Percentiles rank a stretch among this genome's conserved stretches.
phyloP scores from a whole-genome alignment of 2,888 invertebrate species.

The Chalcosyrphus nemorum region DNA sequence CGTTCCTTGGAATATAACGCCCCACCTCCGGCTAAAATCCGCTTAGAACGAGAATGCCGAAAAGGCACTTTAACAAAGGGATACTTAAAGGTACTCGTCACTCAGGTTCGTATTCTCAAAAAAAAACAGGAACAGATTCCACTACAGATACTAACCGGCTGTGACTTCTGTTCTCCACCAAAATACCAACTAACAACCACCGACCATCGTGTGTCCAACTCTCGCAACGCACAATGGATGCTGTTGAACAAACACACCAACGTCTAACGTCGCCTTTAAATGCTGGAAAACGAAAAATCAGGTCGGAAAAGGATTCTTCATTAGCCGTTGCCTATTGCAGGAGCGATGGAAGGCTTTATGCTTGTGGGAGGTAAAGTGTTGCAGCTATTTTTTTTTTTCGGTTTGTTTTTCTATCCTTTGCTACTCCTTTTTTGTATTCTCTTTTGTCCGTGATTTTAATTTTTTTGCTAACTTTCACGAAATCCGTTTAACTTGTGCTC shows the following conservation, averaged over 20 bases:
- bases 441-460: slow-evolving; percentile 21
- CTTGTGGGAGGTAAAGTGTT: slow-evolving; percentile 76
- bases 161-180: neutral
- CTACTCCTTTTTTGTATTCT: slow-evolving; percentile 14
- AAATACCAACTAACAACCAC: neutral
- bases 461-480: slow-evolving; percentile 52
- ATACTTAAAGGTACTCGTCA: slow-evolving; percentile 88
- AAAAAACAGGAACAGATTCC: slow-evolving; percentile 9
- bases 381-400: neutral
- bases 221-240: slow-evolving; percentile 47
- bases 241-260: slow-evolving; percentile 44
- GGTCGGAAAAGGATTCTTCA: slow-evolving; percentile 77
- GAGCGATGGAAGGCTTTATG: slow-evolving; percentile 78
- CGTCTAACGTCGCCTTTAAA: slow-evolving; percentile 4
- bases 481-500: slow-evolving; percentile 65
- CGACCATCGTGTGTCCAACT: neutral
- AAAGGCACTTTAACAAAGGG: slow-evolving; percentile 91
- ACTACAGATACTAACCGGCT: slow-evolving; percentile 34
- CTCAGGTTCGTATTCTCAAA: slow-evolving; percentile 86
- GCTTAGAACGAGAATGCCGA: slow-evolving; percentile 89
- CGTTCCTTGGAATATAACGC: slow-evolving; percentile 89
- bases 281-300: slow-evolving; percentile 52
- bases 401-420: slow-evolving; percentile 4
- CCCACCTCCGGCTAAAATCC: slow-evolving; percentile 91
- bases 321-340: slow-evolving; percentile 79